phyloP scores from a whole-genome alignment of 2,888 invertebrate species.

The Spisula solida region DNA sequence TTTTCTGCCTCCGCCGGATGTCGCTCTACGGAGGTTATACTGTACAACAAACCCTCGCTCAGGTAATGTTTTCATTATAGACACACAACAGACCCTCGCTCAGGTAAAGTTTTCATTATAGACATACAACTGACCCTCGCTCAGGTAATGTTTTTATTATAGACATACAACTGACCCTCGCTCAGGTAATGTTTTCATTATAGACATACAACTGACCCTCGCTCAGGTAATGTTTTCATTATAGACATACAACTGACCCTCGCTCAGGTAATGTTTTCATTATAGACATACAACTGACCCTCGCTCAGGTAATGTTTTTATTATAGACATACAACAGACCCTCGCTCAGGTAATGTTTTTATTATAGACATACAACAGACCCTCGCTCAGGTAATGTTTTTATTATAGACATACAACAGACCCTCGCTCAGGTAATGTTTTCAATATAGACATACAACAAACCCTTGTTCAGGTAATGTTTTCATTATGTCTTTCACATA shows the following conservation, averaged over 20 bases:
- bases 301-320: conserved; percentile 85
- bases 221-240: conserved; percentile 85
- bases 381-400: conserved; percentile 84
- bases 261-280: conserved; percentile 91
- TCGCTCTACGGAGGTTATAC: no score
- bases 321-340: conserved; percentile 80
- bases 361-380: conserved; percentile 81
- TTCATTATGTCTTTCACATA: no score
- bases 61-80: conserved; percentile 91
- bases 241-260: no score
- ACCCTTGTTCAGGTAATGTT: conserved; percentile 82
- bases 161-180: conserved; percentile 82
- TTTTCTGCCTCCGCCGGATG: no score
- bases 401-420: no score
- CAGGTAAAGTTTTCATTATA: no score
- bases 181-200: conserved; percentile 85
- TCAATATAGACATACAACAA: conserved; percentile 80
- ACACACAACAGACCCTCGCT: conserved; percentile 82
- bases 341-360: conserved; percentile 85
- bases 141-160: no score
- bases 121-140: conserved; percentile 82
- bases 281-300: conserved; percentile 80
- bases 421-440: conserved; percentile 92
- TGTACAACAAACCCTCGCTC: no score
- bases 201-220: conserved; percentile 81